These are phyloP conservation scores for Pyrrhosoma nymphula DNA, from an alignment of 2,888 invertebrate species.

Conservation along the genomic window DNA sequence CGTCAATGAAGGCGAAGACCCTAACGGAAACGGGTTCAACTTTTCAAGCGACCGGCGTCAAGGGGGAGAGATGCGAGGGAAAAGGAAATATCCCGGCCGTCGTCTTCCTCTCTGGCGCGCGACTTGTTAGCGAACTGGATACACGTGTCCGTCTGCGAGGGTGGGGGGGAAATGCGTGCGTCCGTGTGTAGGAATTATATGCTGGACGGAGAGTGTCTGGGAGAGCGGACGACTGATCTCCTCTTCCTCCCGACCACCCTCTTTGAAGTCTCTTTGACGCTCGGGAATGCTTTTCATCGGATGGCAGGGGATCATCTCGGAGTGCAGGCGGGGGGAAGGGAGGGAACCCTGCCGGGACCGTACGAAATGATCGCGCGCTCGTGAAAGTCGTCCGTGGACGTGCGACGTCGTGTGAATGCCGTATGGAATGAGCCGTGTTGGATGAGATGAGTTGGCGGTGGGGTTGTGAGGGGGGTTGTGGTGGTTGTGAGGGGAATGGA, in stretches of 20 bases:
- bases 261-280: not conserved
- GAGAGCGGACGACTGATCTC: not conserved
- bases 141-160: not conserved
- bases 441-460: not conserved
- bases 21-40: slow-evolving; percentile 43
- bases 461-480: not conserved
- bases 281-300: not conserved
- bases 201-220: too few relatives aligned
- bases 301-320: not conserved
- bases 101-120: slow-evolving; percentile 12
- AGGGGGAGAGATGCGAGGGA: too few relatives aligned
- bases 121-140: slow-evolving; percentile 54
- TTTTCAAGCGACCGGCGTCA: too few relatives aligned
- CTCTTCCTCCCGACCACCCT: not conserved
- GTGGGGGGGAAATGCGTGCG: too few relatives aligned
- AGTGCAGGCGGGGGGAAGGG: not conserved
- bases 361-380: not conserved
- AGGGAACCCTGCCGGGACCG: not conserved
- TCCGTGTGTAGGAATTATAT: too few relatives aligned
- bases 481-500: not conserved
- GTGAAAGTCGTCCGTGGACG: not conserved
- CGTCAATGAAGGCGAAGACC: slow-evolving; percentile 19
- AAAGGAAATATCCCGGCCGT: too few relatives aligned
- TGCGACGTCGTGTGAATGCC: not conserved
- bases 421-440: too few relatives aligned